Base-by-base conservation (phyloP, 2,888 invertebrate genomes). In the Caenorhabditis sp. region DNA sequence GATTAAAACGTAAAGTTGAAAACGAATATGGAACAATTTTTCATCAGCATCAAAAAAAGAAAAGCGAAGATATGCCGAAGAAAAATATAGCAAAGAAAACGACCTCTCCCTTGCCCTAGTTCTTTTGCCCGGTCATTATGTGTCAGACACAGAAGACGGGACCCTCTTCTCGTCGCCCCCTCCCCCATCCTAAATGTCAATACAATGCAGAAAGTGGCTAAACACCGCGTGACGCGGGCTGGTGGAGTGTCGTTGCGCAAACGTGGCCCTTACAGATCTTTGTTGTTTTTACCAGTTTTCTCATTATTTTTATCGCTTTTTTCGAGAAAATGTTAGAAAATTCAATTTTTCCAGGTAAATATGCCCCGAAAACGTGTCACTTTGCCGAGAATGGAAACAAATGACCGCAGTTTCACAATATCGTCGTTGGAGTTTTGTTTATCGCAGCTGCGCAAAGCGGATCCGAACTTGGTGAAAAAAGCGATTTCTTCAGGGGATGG, bases 401-500 rank as follows among this genome's bases (percentile, higher is more conserved):
- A 44, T 51, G 79, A 83, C 24, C 64, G 73, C 0, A 58, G 61
- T 61, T 83, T 83, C 47, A 79, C 83, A 16, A 63, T 79, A 28
- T 66, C 79, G 6, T 80, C 87, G 3, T 31, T 87, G 54, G 87
- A 87, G 47, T 84, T 84, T 64, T 87, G 86, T 69, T 66, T 89
- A 28, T 73, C 79, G 22, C 86, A 89, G 38, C 73, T 89, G 44
- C 64, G 81, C 1, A 79, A 87, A 64, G 88, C 88, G 8, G 89
- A 91, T 63, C 86, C 88, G 24, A 84, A 86, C 19, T 80, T 91
- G 28, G 88, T 91, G 19, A 80, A 86, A 31, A 76, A 84, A 54
- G 85, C 87, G n/a, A 84, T 90, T 16, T 70, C 82, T 8, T 85
- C 84, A 19, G 86, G 87, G 8, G 80, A 87, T 31, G 90, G 89